Conservation (phyloP, 2,113 vertebrate species). For the Thamnophis sirtalis region DNA sequence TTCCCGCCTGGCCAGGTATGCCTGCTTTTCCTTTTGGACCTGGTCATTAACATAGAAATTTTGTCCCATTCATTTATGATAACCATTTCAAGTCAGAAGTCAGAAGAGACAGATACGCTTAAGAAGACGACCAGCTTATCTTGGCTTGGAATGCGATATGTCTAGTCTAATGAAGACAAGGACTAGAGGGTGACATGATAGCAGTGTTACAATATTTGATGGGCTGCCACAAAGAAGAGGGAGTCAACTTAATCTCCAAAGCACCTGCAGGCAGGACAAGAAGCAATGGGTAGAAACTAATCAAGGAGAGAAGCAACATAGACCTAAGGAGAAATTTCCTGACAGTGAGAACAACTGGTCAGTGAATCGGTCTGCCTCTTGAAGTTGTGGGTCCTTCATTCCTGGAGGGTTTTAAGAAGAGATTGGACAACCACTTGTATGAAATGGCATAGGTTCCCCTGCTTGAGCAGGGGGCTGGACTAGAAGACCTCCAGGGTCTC, state of each 20-base stretch:
- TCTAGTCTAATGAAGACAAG: not conserved
- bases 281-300: not conserved
- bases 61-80: not conserved
- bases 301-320: not conserved
- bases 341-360: not conserved
- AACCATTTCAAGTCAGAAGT: not conserved
- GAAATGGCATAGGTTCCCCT: not conserved
- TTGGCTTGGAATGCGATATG: not conserved
- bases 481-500: not conserved
- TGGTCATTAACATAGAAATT: constrained; percentile 45
- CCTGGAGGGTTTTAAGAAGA: not conserved
- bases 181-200: not conserved
- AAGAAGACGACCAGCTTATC: not conserved
- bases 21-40: constrained; percentile 83
- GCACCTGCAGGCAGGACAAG: not conserved
- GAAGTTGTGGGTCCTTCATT: not conserved
- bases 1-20: constrained; percentile 76
- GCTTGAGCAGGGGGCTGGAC: not conserved
- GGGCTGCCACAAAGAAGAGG: not conserved
- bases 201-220: not conserved
- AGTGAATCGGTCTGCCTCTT: not conserved
- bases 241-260: not conserved
- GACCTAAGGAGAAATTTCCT: not conserved
- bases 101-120: not conserved
- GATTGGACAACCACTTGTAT: not conserved